phyloP scores from a whole-genome alignment of 2,113 vertebrate species.

The Bujurquina vittata region DNA sequence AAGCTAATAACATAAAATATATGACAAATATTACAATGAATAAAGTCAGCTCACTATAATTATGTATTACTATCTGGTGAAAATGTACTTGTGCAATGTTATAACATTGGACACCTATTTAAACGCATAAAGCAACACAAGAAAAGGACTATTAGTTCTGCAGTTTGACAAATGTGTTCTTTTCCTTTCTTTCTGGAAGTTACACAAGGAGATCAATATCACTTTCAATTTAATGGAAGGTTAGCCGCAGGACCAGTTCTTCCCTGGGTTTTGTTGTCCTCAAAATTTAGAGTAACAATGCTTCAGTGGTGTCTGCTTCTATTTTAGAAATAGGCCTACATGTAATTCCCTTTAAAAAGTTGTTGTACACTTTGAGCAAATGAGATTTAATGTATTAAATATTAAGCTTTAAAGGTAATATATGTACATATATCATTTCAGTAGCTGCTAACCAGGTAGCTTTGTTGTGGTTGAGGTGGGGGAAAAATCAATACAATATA shows the following conservation, averaged over 20 bases:
- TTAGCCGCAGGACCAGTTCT: neutral
- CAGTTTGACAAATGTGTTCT: neutral
- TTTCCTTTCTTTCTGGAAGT: neutral
- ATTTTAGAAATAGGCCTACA: neutral
- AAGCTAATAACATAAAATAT: neutral
- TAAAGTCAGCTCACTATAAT: neutral
- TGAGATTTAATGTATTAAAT: neutral
- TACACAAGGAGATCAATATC: conserved; percentile 1
- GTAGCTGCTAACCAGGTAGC: neutral
- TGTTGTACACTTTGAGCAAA: neutral
- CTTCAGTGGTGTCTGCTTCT: neutral
- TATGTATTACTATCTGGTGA: neutral
- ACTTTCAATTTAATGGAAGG: conserved; percentile 3
- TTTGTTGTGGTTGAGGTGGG: neutral
- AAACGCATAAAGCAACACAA: neutral
- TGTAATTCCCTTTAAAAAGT: neutral
- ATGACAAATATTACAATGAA: neutral
- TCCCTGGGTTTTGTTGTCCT: neutral
- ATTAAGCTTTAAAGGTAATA: neutral
- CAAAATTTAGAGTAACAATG: neutral
- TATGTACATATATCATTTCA: neutral
- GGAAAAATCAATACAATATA: neutral
- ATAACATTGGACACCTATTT: neutral
- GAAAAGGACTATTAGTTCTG: neutral
- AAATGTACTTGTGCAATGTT: neutral